Percentiles rank a stretch among this genome's conserved stretches.
Evolutionary conservation across 2,113 vertebrate species (phyloP).

Genomic region (Alosa alosa): DNA sequence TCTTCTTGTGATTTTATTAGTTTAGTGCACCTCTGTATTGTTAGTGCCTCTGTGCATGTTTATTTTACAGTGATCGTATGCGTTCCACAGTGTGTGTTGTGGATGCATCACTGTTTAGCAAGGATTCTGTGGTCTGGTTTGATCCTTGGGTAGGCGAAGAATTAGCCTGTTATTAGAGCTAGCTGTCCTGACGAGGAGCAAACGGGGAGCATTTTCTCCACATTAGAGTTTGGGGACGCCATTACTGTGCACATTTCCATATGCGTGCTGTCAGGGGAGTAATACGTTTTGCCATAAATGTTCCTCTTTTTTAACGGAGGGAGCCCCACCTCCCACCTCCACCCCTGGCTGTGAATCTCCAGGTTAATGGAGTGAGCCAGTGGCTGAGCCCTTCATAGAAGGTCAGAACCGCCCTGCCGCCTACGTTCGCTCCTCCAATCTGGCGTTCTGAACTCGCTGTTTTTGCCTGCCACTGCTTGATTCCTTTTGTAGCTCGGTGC

Average conservation of each 20-base stretch:
- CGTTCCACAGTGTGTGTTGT: background rate
- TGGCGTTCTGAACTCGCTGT: background rate
- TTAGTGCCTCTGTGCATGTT: background rate
- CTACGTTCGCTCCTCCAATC: background rate
- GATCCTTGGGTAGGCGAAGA: background rate
- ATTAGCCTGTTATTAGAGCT: slow-evolving; percentile 19
- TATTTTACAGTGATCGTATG: background rate
- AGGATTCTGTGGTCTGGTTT: background rate
- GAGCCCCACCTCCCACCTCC: background rate
- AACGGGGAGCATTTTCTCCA: slow-evolving; percentile 32
- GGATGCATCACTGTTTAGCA: background rate
- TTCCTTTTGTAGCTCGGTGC: background rate
- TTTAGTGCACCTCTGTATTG: background rate
- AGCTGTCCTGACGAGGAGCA: slow-evolving; percentile 42
- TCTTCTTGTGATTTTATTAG: background rate
- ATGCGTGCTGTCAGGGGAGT: slow-evolving; percentile 53
- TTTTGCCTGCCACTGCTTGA: background rate
- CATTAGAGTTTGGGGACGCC: slow-evolving; percentile 46
- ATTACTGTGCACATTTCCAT: slow-evolving; percentile 56
- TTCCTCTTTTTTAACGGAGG: background rate
- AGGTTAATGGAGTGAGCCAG: slow-evolving; percentile 56
- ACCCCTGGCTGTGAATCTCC: slow-evolving; percentile 47
- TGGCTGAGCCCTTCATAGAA: slow-evolving; percentile 61
- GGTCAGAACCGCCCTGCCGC: slow-evolving; percentile 53
- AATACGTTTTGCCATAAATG: slow-evolving; percentile 60